These are phyloP conservation scores for Loris lydekkerianus DNA, from an alignment of 2,797 vertebrate genomes.

Conservation along the genomic window DNA sequence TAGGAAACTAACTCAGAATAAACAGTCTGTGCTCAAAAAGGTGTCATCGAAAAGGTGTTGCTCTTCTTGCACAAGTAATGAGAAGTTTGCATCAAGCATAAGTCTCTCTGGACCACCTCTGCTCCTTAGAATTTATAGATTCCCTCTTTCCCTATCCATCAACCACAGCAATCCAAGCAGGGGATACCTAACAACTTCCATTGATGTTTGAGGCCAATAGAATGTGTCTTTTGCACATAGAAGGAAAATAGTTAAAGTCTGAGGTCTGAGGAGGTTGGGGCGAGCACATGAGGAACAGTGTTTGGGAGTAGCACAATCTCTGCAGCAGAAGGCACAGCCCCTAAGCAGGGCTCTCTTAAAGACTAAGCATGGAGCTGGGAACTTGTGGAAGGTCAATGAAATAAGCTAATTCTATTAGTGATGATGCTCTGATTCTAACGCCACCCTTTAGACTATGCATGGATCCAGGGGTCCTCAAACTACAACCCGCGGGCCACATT, in stretches of 20 bases:
- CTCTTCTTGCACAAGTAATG: neutral
- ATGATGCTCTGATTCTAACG: neutral
- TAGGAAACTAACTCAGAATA: neutral
- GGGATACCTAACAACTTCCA: neutral
- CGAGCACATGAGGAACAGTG: accelerated
- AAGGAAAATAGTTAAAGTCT: neutral
- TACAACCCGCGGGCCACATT: too few species aligned
- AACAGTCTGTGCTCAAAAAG: neutral
- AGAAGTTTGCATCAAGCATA: neutral
- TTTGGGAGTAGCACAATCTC: neutral
- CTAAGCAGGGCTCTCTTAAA: neutral
- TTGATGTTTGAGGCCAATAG: neutral
- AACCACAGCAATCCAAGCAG: neutral
- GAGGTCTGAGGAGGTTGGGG: accelerated
- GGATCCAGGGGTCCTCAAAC: too few species aligned
- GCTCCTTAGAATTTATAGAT: neutral
- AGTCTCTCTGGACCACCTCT: neutral
- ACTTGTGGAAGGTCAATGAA: neutral
- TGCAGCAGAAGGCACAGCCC: neutral
- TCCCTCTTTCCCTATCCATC: neutral
- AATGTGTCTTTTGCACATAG: neutral
- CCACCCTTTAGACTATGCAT: neutral
- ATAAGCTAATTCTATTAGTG: neutral
- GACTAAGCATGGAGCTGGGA: neutral
- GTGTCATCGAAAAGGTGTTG: neutral